A percentile compares a stretch with the other conserved stretches of the same genome.
These are phyloP conservation scores for Papilio glaucus DNA, from an alignment of 1,140 invertebrate species.

Conservation along the genomic window DNA sequence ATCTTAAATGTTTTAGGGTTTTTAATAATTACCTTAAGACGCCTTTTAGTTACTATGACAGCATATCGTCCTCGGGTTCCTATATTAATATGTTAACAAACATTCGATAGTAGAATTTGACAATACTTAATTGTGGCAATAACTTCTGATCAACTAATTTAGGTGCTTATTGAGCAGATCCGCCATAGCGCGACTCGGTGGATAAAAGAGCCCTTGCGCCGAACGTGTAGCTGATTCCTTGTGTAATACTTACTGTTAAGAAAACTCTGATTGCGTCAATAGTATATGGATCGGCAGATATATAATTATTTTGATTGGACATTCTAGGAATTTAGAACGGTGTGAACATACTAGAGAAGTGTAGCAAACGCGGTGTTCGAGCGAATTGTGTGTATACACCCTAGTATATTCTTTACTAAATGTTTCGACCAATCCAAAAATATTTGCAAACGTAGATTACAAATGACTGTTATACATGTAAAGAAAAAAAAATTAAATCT, in stretches of 20 bases:
- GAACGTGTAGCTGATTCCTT: neutral
- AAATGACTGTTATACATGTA: conserved; percentile 72
- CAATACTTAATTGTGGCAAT: conserved; percentile 13
- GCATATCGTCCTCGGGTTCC: no score
- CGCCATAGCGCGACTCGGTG: neutral
- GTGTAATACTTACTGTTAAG: conserved; percentile 1
- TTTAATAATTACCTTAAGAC: no score
- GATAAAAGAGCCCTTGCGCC: neutral
- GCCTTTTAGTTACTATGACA: no score
- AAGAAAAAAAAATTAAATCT: conserved; percentile 61
- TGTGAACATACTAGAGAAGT: neutral
- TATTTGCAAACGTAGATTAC: conserved; percentile 66
- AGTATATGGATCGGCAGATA: neutral
- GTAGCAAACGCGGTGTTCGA: neutral
- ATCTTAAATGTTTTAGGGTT: no score
- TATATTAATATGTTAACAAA: neutral
- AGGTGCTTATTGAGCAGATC: neutral
- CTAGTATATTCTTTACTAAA: conserved; percentile 26
- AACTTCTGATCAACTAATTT: conserved; percentile 4
- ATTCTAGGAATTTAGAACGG: neutral
- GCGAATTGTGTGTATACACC: neutral
- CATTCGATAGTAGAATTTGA: conserved; percentile 10
- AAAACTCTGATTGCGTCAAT: neutral
- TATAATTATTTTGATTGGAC: neutral
- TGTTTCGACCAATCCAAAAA: conserved; percentile 68